phyloP scores from a whole-genome alignment of 1,140 invertebrate genomes.

The Copidosoma floridanum region DNA sequence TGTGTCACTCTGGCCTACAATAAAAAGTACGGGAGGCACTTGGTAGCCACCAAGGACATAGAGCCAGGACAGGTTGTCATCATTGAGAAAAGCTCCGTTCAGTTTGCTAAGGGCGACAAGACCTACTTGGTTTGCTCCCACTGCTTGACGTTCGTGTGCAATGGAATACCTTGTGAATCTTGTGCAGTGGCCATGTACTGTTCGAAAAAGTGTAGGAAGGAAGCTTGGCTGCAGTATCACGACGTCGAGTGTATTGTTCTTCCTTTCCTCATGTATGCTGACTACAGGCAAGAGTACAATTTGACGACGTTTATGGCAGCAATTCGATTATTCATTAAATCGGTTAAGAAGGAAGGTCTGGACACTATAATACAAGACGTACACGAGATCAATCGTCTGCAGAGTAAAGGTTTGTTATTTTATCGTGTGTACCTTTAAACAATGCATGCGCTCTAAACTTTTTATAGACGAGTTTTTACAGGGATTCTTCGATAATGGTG shows the following conservation, averaged over 20 bases:
- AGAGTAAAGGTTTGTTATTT: slow-evolving; percentile 69
- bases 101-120: slow-evolving; percentile 62
- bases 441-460: slow-evolving; percentile 44
- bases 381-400: slow-evolving; percentile 56
- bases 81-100: slow-evolving; percentile 74
- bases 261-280: slow-evolving; percentile 47
- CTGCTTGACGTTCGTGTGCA: slow-evolving; percentile 65
- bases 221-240: background rate
- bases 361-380: background rate
- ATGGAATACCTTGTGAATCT: slow-evolving; percentile 14
- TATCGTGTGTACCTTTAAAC: slow-evolving; percentile 63
- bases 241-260: background rate
- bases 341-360: background rate
- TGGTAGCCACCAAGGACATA: slow-evolving; percentile 66
- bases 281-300: too few species aligned
- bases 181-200: background rate
- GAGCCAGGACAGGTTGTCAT: slow-evolving; percentile 73
- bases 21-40: slow-evolving; percentile 62
- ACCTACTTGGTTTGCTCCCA: slow-evolving; percentile 68
- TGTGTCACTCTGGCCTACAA: too few species aligned
- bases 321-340: slow-evolving; percentile 54
- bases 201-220: background rate
- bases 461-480: background rate
- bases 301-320: slow-evolving; percentile 64
- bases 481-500: background rate